Conservation (phyloP, 2,113 vertebrate species). For the Sphaerodactylus townsendi region DNA sequence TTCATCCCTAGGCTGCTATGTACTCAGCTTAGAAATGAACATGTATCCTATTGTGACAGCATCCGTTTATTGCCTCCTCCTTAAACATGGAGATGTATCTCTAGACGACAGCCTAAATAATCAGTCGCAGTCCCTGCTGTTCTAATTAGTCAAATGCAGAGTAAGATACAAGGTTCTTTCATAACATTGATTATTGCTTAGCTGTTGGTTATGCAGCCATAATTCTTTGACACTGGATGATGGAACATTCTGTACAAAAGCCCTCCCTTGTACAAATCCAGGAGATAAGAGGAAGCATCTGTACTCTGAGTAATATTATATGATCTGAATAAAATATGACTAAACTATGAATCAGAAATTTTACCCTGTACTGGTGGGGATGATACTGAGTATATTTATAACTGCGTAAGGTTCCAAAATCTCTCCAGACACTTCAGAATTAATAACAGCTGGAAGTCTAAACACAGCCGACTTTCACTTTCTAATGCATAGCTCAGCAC, state of each 20-base stretch:
- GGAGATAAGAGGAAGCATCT: slow-evolving; percentile 36
- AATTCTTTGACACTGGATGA: slow-evolving; percentile 50
- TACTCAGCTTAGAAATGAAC: slow-evolving; percentile 36
- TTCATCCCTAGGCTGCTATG: slow-evolving; percentile 18
- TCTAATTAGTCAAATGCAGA: slow-evolving; percentile 48
- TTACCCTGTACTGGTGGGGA: slow-evolving; percentile 14
- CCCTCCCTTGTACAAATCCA: slow-evolving; percentile 39
- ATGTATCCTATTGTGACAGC: slow-evolving; percentile 34
- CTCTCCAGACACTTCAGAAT: slow-evolving; percentile 43
- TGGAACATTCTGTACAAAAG: slow-evolving; percentile 54
- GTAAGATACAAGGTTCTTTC: slow-evolving; percentile 33
- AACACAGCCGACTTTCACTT: slow-evolving; percentile 24
- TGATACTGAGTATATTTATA: slow-evolving; percentile 41
- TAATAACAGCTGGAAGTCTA: slow-evolving; percentile 50
- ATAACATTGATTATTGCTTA: slow-evolving; percentile 60
- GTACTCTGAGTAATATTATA: slow-evolving; percentile 37
- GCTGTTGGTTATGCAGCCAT: slow-evolving; percentile 43
- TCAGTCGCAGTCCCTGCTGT: slow-evolving; percentile 35
- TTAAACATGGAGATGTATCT: slow-evolving; percentile 14
- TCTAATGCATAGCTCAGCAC: slow-evolving; percentile 16
- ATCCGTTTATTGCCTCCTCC: background rate
- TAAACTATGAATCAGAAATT: slow-evolving; percentile 50
- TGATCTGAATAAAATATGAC: slow-evolving; percentile 43
- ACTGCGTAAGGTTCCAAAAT: slow-evolving; percentile 41
- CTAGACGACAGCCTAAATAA: slow-evolving; percentile 26